These are phyloP conservation scores for Chiridota heheva DNA, from an alignment of 35 echinoderm and acorn worm genomes.

Conservation along the genomic window DNA sequence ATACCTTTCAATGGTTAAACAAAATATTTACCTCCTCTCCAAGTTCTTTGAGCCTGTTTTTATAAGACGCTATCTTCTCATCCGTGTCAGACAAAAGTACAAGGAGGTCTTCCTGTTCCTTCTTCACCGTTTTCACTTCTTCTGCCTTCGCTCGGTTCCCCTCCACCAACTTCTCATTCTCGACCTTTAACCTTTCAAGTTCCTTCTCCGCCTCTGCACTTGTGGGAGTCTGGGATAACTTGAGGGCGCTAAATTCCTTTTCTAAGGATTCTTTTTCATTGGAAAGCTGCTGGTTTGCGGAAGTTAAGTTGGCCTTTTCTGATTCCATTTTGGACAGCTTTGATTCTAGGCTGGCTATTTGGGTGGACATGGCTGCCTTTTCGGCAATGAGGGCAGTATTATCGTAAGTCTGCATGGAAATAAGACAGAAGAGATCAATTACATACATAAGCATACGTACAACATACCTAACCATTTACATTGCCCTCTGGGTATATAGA, in stretches of 20 bases:
- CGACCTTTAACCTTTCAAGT: conserved; percentile 21
- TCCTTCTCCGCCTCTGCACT: conserved; percentile 8
- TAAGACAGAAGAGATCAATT: not conserved
- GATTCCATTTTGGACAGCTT: conserved; percentile 50
- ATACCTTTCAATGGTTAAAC: not conserved
- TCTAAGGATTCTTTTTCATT: conserved; percentile 66
- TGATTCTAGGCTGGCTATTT: conserved; percentile 66
- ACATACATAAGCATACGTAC: not conserved
- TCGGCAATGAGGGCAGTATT: conserved; percentile 78
- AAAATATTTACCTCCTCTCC: conserved; percentile 60
- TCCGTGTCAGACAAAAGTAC: conserved; percentile 87
- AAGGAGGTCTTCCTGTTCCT: conserved; percentile 88
- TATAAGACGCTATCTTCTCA: conserved; percentile 73
- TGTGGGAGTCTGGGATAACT: conserved; percentile 6
- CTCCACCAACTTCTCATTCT: conserved; percentile 31
- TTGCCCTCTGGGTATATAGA: not conserved
- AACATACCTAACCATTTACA: not conserved
- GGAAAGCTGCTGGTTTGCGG: conserved; percentile 54
- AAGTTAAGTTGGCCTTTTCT: conserved; percentile 34
- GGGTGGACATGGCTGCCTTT: conserved; percentile 73
- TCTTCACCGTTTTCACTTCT: conserved; percentile 1
- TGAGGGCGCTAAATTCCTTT: conserved; percentile 43
- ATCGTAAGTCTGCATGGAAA: conserved; percentile 39
- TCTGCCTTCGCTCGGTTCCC: not conserved
- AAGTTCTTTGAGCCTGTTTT: conserved; percentile 76